Evolutionary conservation across 2,797 vertebrate genomes (phyloP), one percentile per base, ranked within the genome.

Genomic region (Arnoldichthys spilopterus): DNA sequence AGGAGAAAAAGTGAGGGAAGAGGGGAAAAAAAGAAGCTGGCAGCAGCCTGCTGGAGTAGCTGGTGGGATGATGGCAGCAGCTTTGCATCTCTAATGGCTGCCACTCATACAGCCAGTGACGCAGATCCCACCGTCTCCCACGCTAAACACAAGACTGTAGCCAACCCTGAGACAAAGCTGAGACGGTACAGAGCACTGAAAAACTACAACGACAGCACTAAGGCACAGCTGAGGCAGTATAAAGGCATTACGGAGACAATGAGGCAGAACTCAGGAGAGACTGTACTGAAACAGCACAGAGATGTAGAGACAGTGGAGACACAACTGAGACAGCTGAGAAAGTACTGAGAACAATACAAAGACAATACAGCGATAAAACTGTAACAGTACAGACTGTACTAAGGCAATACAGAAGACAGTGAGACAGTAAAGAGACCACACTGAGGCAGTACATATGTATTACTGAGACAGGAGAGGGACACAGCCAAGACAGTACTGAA

Each of bases 21-120:
- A 37, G 8, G 49, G 58, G 63, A 63, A 18, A 61, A 45, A 63
- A 20, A 72, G 68, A 68, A 68, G 49, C 61, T 85, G 78, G 88
- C 89, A 85, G 45, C 58, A 74, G 32, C 37, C 54, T 1, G 6
- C 6, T 18, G 24, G 22, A 47, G 43, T 26, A 28, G 24, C 15
- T 51, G 45, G 45, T 70, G 67, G 49, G 67, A 26, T n/a, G 18
- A 20, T 22, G 2, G 16, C 43, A 28, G 43, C 66, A 28, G 51
- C 43, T 32, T 59, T 26, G 26, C 22, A 16, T 13, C 22, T 72
- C 32, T 74, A 63, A 73, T 59, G 26, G 51, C 40, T 58, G 40
- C 34, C 30, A 8, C 11, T 18, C 64, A 77, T 51, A 45, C 12
- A 63, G 13, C 34, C n/a, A 34, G 6, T 45, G 59, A 79, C 2